Percentiles rank a stretch among this genome's conserved stretches.
Evolutionary conservation across 2,888 invertebrate genomes (phyloP).

Genomic region (Therioaphis trifolii): DNA sequence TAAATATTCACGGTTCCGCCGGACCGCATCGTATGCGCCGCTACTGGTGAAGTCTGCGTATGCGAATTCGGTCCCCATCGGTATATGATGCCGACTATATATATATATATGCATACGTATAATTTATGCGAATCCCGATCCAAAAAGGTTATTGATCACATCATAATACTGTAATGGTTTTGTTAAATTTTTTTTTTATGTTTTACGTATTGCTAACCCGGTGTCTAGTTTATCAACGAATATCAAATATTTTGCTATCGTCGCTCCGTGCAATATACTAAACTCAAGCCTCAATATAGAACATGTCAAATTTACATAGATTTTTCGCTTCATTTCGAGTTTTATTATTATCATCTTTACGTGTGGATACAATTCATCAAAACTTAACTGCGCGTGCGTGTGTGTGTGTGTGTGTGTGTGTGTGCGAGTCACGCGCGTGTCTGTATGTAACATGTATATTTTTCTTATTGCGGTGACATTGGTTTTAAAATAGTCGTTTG

Average conservation of each 20-base stretch:
- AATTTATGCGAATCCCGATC: slow-evolving; percentile 23
- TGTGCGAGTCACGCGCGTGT: background rate
- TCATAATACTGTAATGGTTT: background rate
- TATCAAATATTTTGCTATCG: no score
- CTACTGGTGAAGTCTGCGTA: no score
- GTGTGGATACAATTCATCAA: background rate
- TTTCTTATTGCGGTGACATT: background rate
- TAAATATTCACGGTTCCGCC: background rate
- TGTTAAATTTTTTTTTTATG: slow-evolving; percentile 16
- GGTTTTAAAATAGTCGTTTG: background rate
- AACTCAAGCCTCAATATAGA: no score
- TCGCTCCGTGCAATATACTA: no score
- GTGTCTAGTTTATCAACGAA: no score
- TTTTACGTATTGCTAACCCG: background rate
- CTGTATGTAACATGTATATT: no score
- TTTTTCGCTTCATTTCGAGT: background rate
- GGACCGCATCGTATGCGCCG: no score
- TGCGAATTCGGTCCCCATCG: background rate
- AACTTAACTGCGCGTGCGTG: no score
- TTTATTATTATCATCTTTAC: background rate
- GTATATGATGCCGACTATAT: no score
- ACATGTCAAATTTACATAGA: no score
- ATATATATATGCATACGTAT: no score
- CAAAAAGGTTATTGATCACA: slow-evolving; percentile 26
- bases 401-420: no score